These are phyloP conservation scores for Panthera uncia DNA, from an alignment of 2,113 vertebrate species.

Conservation along the genomic window DNA sequence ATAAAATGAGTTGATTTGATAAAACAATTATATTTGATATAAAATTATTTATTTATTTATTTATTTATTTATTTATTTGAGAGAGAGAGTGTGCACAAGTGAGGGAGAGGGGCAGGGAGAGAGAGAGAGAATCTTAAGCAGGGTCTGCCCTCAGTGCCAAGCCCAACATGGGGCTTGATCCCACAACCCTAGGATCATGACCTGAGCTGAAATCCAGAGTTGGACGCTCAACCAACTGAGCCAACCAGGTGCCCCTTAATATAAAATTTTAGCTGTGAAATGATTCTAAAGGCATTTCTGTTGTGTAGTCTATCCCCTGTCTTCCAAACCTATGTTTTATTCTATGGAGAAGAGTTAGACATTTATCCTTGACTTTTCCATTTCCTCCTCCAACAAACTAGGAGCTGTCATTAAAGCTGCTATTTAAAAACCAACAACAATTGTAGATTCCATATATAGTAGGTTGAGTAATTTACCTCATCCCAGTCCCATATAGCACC, in stretches of 20 bases:
- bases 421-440: not conserved
- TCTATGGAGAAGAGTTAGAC: not conserved
- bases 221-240: too few species aligned
- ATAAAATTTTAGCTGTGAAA: conserved; percentile 22
- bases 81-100: too few species aligned
- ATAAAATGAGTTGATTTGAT: conserved; percentile 15
- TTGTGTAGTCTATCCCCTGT: not conserved
- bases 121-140: too few species aligned
- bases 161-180: too few species aligned
- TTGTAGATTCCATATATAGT: not conserved
- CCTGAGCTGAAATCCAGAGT: too few species aligned
- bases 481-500: not conserved
- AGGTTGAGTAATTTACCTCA: not conserved
- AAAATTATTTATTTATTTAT: not conserved
- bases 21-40: not conserved
- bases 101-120: too few species aligned
- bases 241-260: not conserved
- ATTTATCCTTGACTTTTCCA: conserved; percentile 42
- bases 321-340: not conserved
- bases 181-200: too few species aligned
- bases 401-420: not conserved
- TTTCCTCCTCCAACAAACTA: not conserved
- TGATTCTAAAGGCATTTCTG: not conserved
- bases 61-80: not conserved
- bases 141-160: too few species aligned